Evolutionary conservation across 2,113 vertebrate species (phyloP).

Genomic region (Stictonetta naevosa): DNA sequence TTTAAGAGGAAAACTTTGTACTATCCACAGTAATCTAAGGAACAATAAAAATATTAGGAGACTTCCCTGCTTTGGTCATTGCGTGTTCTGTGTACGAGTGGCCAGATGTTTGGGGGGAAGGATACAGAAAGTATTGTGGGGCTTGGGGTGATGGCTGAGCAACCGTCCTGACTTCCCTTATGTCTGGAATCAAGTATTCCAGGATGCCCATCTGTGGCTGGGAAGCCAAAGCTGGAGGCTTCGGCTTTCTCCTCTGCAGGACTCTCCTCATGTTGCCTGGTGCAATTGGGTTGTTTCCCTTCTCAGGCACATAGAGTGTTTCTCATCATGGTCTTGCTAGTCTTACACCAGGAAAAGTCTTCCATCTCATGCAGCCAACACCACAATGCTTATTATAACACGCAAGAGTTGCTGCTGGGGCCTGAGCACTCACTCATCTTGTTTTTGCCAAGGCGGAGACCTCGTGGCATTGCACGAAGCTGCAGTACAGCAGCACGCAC

Average conservation of each 20-base stretch:
- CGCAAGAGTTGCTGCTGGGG: not conserved
- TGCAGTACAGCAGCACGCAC: not conserved
- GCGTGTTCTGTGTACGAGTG: not conserved
- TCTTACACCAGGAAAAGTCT: not conserved
- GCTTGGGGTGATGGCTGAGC: not conserved
- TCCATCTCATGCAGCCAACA: not conserved
- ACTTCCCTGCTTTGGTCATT: not conserved
- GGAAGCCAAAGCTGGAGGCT: not conserved
- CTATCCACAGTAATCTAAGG: constrained; percentile 75
- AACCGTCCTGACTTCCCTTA: not conserved
- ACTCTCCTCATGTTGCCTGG: fast-evolving
- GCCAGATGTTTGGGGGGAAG: not conserved
- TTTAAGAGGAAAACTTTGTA: constrained; percentile 78
- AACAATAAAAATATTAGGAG: constrained; percentile 82
- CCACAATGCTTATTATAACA: fast-evolving
- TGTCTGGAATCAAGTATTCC: fast-evolving
- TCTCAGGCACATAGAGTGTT: not conserved
- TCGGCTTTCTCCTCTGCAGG: not conserved
- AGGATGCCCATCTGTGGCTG: not conserved
- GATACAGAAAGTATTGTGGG: not conserved
- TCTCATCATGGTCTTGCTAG: not conserved
- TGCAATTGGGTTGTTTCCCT: not conserved
- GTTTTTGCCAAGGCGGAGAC: not conserved
- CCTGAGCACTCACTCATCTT: not conserved
- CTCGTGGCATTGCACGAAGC: not conserved